These are phyloP conservation scores for Phengaris arion DNA, from an alignment of 2,888 invertebrate genomes.

Conservation along the genomic window DNA sequence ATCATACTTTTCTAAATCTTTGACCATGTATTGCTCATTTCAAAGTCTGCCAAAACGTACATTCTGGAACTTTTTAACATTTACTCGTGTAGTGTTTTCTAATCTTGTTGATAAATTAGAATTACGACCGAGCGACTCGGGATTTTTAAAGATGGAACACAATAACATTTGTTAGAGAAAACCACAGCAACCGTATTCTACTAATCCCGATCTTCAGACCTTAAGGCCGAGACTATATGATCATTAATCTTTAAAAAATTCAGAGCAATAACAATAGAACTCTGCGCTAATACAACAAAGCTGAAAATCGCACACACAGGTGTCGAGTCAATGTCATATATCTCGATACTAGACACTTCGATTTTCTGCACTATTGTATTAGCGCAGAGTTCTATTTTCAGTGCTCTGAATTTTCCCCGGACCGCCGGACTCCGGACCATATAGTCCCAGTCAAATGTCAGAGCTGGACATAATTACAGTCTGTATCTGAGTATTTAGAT, in stretches of 20 bases:
- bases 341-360: too few species aligned
- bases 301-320: too few species aligned
- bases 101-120: slow-evolving; percentile 1
- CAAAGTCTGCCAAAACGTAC: slow-evolving; percentile 10
- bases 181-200: too few species aligned
- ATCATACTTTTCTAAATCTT: slow-evolving; percentile 12
- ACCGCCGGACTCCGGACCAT: too few species aligned
- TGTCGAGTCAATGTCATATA: too few species aligned
- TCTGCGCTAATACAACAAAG: too few species aligned
- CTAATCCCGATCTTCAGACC: neutral
- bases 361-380: too few species aligned
- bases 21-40: slow-evolving; percentile 18
- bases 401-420: too few species aligned
- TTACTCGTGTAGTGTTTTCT: slow-evolving; percentile 20
- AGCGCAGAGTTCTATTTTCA: too few species aligned
- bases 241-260: too few species aligned
- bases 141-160: neutral
- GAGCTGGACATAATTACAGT: neutral
- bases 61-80: slow-evolving; percentile 6
- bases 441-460: too few species aligned
- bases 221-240: neutral
- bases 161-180: neutral
- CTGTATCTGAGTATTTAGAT: neutral
- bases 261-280: too few species aligned
- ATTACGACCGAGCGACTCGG: neutral